Evolutionary conservation across 2,888 invertebrate genomes (phyloP).

Genomic region (Achlya flavicornis): DNA sequence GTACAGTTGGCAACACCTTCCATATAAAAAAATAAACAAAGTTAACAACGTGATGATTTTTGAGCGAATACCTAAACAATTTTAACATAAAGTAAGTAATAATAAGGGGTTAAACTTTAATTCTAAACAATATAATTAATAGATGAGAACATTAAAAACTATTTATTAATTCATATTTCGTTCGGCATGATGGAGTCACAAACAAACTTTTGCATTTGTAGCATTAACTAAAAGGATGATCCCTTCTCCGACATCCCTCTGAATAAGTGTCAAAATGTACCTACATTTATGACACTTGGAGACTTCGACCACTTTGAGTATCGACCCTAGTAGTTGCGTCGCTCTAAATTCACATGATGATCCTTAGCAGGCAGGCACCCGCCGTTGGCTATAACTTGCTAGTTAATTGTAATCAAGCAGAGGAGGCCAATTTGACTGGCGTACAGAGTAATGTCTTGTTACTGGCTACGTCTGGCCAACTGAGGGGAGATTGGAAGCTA

Average conservation of each 20-base stretch:
- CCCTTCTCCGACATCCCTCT: not conserved
- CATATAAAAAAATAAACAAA: too few species aligned
- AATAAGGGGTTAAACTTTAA: too few species aligned
- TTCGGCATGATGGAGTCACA: too few species aligned
- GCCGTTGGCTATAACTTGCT: constrained; percentile 57
- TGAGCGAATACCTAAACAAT: too few species aligned
- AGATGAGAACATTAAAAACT: too few species aligned
- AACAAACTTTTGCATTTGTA: not conserved
- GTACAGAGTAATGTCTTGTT: constrained; percentile 59
- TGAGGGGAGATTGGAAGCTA: constrained; percentile 31
- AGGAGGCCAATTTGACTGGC: constrained; percentile 64
- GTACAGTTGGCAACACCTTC: too few species aligned
- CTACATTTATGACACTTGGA: too few species aligned
- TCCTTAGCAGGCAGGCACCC: constrained; percentile 51
- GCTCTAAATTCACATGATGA: constrained; percentile 52
- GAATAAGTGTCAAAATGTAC: too few species aligned
- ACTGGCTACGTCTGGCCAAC: constrained; percentile 33
- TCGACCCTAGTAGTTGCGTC: constrained; percentile 9
- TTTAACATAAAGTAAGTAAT: too few species aligned
- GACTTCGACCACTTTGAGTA: constrained; percentile 3
- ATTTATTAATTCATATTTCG: too few species aligned
- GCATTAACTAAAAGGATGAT: not conserved
- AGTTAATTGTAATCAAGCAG: constrained; percentile 72
- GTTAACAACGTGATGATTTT: too few species aligned
- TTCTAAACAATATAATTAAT: too few species aligned